Base-by-base conservation (phyloP, 2,888 invertebrate species). In the Himalopsyche anomala region DNA sequence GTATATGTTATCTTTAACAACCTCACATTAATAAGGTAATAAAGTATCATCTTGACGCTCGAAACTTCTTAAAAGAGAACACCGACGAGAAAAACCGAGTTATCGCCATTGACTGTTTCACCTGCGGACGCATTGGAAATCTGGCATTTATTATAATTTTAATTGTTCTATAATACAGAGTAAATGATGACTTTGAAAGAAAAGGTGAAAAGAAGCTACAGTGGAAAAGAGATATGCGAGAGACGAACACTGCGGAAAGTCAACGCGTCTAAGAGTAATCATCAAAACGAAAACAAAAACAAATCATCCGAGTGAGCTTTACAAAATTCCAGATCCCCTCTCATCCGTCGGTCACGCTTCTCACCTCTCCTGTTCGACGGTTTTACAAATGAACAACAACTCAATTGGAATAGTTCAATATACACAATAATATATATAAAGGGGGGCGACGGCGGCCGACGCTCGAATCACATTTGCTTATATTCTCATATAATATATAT, bases 401-500 rank as follows among this genome's bases (percentile, higher is more conserved):
- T 74, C 74, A 36, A 74, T 74, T 74, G 74, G 74, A 74, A 74
- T 74, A 74, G 74, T 74, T 74, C 74, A 74, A 74, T 74, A 74
- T 74, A 74, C 74, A 74, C 74, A 74, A 74, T 74, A 74, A 74
- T 74, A 74, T 38, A 74, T 74, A 74, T 38, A 74, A 74, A 74
- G 36, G 74, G 69, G 74, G n/a, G 74, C 74, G 74, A 74, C 74
- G 74, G 74, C 74, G 74, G 74, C 74, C 56, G 85, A 80, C 85
- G 85, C 83, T 80, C 80, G 83, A 82, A 85, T 85, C 85, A 85
- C 85, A 85, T 85, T 85, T 80, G 85, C 85, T 85, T 85, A 83
- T 85, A 85, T 81, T 85, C 85, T 85, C 85, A 85, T 74, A 74
- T 74, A 74, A 74, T 74, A 74, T 74, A 74, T 74, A 74, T 74